Evolutionary conservation across 1,140 invertebrate genomes (phyloP).

Genomic region (Coboldia fuscipes): DNA sequence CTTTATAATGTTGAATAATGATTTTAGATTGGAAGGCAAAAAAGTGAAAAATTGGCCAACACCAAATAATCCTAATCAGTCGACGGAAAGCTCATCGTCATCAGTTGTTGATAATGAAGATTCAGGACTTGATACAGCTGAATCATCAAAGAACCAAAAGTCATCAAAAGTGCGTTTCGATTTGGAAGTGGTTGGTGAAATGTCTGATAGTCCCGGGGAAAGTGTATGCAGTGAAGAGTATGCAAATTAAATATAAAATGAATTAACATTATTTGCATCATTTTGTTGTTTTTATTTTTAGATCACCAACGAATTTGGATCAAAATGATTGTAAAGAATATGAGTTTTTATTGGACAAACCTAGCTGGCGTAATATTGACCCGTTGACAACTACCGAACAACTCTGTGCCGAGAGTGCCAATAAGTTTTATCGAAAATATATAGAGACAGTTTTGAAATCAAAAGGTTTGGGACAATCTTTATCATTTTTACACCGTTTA

Average conservation of each 20-base stretch:
- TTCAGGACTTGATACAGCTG: conserved; percentile 16
- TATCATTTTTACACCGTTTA: conserved; percentile 49
- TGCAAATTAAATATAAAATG: background rate
- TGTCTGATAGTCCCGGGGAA: background rate
- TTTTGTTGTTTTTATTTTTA: background rate
- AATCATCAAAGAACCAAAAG: conserved; percentile 8
- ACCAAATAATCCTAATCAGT: conserved; percentile 9
- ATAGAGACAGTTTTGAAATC: conserved; percentile 74
- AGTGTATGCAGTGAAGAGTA: conserved; percentile 3
- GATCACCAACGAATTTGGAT: background rate
- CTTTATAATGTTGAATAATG: background rate
- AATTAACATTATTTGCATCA: background rate
- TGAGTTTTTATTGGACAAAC: too few species aligned
- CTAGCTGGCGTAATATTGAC: too few species aligned
- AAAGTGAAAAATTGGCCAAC: conserved; percentile 20
- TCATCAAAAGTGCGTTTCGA: conserved; percentile 2
- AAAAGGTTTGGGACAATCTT: conserved; percentile 54
- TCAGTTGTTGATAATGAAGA: conserved; percentile 16
- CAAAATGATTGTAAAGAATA: too few species aligned
- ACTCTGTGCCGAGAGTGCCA: too few species aligned
- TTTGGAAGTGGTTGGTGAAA: background rate
- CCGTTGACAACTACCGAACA: too few species aligned
- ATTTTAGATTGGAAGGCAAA: conserved; percentile 15
- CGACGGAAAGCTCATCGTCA: conserved; percentile 12
- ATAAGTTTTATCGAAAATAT: conserved; percentile 33